Percentiles rank a stretch among this genome's conserved stretches.
Conservation (phyloP, 2,113 vertebrate genomes). For the Cinclus mexicanus region DNA sequence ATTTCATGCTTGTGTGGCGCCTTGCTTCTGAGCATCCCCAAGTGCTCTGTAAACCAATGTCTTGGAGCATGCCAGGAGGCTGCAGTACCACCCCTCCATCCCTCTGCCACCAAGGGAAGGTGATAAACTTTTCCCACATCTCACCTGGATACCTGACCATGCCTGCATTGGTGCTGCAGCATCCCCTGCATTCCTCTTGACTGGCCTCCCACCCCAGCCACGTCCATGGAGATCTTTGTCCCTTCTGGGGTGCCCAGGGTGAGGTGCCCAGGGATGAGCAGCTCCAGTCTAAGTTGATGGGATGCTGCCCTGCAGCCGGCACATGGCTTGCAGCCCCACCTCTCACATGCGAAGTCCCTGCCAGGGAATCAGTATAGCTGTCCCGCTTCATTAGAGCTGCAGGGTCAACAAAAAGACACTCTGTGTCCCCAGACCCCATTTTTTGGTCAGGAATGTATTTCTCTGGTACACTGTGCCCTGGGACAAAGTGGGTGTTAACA, state of each 20-base stretch:
- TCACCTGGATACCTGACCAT: background rate
- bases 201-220: background rate
- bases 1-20: constrained; percentile 61
- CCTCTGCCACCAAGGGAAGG: background rate
- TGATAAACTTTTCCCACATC: background rate
- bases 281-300: background rate
- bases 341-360: background rate
- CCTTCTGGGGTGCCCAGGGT: background rate
- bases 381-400: rapidly evolving
- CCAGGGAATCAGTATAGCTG: background rate
- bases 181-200: background rate
- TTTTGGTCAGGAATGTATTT: background rate
- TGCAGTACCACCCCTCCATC: rapidly evolving
- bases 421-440: background rate
- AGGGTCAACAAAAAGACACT: background rate
- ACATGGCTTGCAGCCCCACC: rapidly evolving
- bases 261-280: background rate
- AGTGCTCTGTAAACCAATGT: constrained; percentile 42
- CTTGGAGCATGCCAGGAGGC: background rate
- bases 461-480: background rate
- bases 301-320: background rate
- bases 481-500: background rate
- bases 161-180: background rate
- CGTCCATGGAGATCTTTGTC: background rate
- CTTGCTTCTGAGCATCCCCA: constrained; percentile 46